A percentile compares a stretch with the other conserved stretches of the same genome.
Conservation (phyloP, 2,113 vertebrate species). For the Rutilus rutilus region DNA sequence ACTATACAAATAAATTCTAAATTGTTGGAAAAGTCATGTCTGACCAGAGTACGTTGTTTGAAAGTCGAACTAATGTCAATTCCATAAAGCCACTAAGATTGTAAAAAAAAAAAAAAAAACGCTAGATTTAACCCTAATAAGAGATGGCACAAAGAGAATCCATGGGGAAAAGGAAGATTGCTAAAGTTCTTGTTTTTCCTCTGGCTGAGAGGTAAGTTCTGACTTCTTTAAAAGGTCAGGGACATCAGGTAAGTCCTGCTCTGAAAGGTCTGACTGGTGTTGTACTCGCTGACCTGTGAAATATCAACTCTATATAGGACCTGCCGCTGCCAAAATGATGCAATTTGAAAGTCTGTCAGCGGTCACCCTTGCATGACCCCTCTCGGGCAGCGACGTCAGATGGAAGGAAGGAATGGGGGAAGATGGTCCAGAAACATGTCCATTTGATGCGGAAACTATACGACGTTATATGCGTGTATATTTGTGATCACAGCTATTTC, state of each 20-base stretch:
- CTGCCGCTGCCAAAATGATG: constrained; percentile 74
- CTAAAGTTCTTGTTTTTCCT: constrained; percentile 16
- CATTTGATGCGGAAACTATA: background rate
- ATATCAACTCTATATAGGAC: constrained; percentile 69
- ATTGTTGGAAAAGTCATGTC: background rate
- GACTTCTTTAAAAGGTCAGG: constrained; percentile 74
- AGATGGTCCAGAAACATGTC: constrained; percentile 29
- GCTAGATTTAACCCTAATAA: constrained; percentile 18
- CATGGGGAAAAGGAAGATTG: constrained; percentile 46
- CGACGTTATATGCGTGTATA: no score
- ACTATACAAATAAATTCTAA: no score
- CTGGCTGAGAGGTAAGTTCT: constrained; percentile 65
- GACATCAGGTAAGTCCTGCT: constrained; percentile 72
- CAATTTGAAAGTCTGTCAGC: constrained; percentile 77
- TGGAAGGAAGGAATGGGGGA: constrained; percentile 28
- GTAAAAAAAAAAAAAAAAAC: constrained; percentile 39
- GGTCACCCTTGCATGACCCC: constrained; percentile 67
- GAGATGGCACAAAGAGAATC: constrained; percentile 39
- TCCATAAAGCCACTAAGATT: constrained; percentile 14
- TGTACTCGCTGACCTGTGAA: constrained; percentile 78
- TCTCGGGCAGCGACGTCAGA: constrained; percentile 45
- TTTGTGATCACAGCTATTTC: no score
- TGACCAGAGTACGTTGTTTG: background rate
- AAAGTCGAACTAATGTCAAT: background rate
- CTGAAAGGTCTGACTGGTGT: constrained; percentile 65